These are phyloP conservation scores for Saguinus imperator DNA, from an alignment of 2,113 vertebrate genomes.

Conservation along the genomic window DNA sequence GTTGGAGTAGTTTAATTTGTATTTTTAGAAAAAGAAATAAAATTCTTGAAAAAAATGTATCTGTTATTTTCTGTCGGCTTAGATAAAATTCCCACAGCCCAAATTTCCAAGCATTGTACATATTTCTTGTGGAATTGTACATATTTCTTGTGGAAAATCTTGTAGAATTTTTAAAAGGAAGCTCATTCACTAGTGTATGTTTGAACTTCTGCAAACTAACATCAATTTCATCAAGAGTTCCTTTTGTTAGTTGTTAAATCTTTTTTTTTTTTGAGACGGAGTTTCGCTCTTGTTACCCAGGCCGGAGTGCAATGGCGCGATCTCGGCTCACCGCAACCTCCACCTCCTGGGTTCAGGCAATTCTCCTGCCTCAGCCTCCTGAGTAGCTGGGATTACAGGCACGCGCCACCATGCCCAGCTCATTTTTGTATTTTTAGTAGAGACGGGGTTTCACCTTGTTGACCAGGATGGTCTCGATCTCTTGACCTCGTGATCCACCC, in stretches of 20 bases:
- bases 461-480: too few relatives aligned
- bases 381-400: too few relatives aligned
- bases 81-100: background rate
- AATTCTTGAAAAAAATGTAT: constrained; percentile 28
- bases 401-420: too few relatives aligned
- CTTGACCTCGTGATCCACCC: too few relatives aligned
- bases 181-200: background rate
- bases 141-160: constrained; percentile 3
- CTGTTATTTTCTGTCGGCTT: background rate
- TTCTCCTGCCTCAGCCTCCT: too few relatives aligned
- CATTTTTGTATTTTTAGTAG: too few relatives aligned
- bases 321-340: too few relatives aligned
- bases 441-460: too few relatives aligned
- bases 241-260: background rate
- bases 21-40: constrained; percentile 56
- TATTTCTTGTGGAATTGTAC: background rate
- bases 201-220: background rate
- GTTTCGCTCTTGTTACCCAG: too few relatives aligned
- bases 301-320: too few relatives aligned
- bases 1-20: constrained; percentile 19
- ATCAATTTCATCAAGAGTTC: background rate
- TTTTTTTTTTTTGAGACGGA: background rate
- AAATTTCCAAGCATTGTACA: background rate
- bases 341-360: too few relatives aligned
- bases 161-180: background rate